These are phyloP conservation scores for Sitta europaea DNA, from an alignment of 2,113 vertebrate genomes.

Conservation along the genomic window DNA sequence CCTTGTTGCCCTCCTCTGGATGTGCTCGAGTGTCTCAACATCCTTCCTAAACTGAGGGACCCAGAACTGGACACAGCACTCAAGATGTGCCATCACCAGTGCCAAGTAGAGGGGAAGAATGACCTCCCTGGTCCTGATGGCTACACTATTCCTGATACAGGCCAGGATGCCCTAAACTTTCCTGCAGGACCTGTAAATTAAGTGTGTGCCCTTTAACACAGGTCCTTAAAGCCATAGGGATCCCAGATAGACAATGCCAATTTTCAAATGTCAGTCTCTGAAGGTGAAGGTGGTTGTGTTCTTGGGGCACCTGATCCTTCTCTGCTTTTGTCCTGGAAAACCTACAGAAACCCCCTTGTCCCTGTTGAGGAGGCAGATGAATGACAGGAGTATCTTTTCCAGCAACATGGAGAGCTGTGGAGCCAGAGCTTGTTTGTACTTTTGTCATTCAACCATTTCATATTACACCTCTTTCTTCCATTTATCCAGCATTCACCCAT, in stretches of 20 bases:
- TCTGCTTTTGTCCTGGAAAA: background rate
- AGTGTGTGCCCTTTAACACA: background rate
- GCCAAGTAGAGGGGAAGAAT: rapidly evolving
- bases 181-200: background rate
- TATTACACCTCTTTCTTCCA: background rate
- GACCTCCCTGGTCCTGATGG: background rate
- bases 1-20: background rate
- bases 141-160: background rate
- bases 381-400: background rate
- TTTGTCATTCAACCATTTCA: background rate
- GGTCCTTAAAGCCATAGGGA: background rate
- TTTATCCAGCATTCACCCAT: background rate
- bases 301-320: background rate
- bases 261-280: background rate
- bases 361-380: background rate
- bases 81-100: background rate
- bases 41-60: background rate
- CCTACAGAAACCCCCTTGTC: background rate
- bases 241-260: rapidly evolving
- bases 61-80: background rate
- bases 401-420: background rate
- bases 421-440: background rate
- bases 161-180: background rate
- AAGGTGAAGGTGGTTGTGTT: background rate
- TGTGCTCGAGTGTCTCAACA: rapidly evolving